Conservation (phyloP, 1,140 invertebrate species). For the Babylonia areolata region DNA sequence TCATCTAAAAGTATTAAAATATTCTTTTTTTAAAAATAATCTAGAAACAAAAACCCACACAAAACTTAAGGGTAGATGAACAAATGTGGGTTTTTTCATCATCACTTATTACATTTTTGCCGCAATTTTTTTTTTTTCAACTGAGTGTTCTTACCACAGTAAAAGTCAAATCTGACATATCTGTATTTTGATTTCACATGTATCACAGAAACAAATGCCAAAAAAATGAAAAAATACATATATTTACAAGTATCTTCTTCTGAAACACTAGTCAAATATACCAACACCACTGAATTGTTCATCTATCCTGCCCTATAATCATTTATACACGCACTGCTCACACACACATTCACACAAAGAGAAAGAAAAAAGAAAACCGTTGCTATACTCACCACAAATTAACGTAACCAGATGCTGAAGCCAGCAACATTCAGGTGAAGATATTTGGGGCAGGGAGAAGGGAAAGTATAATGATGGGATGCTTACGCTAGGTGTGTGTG, state of each 20-base stretch:
- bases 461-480: background rate
- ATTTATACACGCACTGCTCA: background rate
- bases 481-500: background rate
- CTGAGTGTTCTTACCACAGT: too few species aligned
- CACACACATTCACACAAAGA: background rate
- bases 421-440: constrained; percentile 1
- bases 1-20: background rate
- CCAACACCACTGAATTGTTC: background rate
- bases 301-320: background rate
- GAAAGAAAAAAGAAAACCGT: constrained; percentile 16
- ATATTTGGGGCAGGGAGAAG: background rate
- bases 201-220: too few species aligned
- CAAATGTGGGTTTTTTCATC: background rate
- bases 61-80: constrained; percentile 35
- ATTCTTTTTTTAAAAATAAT: background rate
- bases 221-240: too few species aligned
- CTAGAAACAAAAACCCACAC: constrained; percentile 36
- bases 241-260: too few species aligned
- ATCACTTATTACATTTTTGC: too few species aligned
- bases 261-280: too few species aligned
- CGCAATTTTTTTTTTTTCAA: too few species aligned
- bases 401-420: constrained; percentile 23
- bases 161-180: too few species aligned
- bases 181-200: too few species aligned
- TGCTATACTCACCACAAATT: constrained; percentile 31